phyloP scores from a whole-genome alignment of 2,113 vertebrate species.

The Calyptommatus sinebrachiatus region DNA sequence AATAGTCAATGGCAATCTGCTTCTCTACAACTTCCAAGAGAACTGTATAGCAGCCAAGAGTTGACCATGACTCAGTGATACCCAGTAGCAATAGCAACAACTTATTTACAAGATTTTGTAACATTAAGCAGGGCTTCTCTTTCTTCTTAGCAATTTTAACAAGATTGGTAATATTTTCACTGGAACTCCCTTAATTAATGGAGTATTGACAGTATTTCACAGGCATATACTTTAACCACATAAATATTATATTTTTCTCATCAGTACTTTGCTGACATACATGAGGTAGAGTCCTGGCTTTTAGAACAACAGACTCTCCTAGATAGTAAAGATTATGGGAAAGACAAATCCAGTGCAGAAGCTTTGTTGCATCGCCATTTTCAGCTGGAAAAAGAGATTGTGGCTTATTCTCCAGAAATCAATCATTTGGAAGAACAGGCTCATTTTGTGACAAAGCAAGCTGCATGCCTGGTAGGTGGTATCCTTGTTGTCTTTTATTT shows the following conservation, averaged over 20 bases:
- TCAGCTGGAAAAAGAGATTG: conserved; percentile 75
- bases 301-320: conserved; percentile 73
- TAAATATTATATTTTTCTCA: not conserved
- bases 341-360: conserved; percentile 72
- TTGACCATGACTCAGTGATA: too few relatives aligned
- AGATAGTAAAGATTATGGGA: conserved; percentile 72
- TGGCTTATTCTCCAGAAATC: conserved; percentile 74
- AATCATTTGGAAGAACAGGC: conserved; percentile 76
- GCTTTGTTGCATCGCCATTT: conserved; percentile 77
- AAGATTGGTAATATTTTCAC: not conserved
- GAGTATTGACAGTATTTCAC: not conserved
- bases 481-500: accelerated
- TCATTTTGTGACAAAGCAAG: conserved; percentile 63
- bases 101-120: not conserved
- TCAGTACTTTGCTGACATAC: conserved; percentile 82
- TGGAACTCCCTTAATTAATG: not conserved
- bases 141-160: not conserved
- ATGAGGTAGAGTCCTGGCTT: conserved; percentile 81
- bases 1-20: too few relatives aligned
- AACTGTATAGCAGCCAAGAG: too few relatives aligned
- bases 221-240: not conserved
- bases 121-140: not conserved
- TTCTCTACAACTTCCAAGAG: too few relatives aligned
- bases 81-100: not conserved
- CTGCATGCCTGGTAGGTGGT: conserved; percentile 69